Evolutionary conservation across 2,888 invertebrate genomes (phyloP), one percentile per base, ranked within the genome.

Genomic region (Teleiodes luculella): DNA sequence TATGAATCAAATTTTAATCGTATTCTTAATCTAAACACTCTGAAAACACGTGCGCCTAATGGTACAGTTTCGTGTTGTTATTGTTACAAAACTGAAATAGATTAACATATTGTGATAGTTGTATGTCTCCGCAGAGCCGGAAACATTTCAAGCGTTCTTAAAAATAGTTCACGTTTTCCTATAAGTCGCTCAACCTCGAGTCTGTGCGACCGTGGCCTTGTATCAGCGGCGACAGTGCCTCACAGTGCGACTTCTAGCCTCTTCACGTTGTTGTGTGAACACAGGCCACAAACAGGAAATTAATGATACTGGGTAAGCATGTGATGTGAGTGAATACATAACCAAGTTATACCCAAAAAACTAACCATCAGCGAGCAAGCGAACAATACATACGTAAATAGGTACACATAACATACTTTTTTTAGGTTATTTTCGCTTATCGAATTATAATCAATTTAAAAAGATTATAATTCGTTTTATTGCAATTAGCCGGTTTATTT

Each of bases 201-300:
- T 48, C 48, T 10, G 35, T 56, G 49, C 54, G 56, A 16, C 24
- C 14, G 52, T 41, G 62, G 51, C 62, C 60, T 62, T 57, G 57
- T 47, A 31, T 37, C 51, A 36, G 35, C 24, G 48, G 39, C 46
- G 37, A 33, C 33, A n/a, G n/a, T n/a, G n/a, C n/a, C n/a, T n/a
- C n/a, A n/a, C n/a, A n/a, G n/a, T n/a, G n/a, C n/a, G n/a, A n/a
- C n/a, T n/a, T 50, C 18, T 8, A 3, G n/a, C 1, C 8, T 43
- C 20, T 43, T 20, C 24, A 43, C 10, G 33, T n/a, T n/a, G n/a
- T 20, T 41, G 16, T 41, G 41, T 41, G 20, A 41, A 20, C 11
- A 14, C 1, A n/a, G n/a, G n/a, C n/a, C 2, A 35, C n/a, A 13
- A n/a, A 4, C 2, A 2, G 2, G 33, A 11, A 4, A n/a, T 13